Conservation (phyloP, 2,113 vertebrate species). For the Apus apus region DNA sequence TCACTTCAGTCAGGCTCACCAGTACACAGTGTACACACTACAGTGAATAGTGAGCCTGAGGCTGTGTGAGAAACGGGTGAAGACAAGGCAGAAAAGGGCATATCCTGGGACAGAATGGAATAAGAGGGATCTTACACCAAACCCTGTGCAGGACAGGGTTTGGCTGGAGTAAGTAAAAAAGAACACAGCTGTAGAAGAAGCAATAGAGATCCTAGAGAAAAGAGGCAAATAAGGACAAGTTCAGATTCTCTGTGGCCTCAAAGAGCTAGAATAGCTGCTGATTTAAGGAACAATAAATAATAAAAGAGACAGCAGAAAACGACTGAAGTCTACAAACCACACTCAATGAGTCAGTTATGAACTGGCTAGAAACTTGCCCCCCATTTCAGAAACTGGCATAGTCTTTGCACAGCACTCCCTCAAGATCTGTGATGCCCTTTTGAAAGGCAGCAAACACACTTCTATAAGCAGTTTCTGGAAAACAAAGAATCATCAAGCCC, state of each 20-base stretch:
- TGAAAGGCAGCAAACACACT: not conserved
- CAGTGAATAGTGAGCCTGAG: too few species aligned
- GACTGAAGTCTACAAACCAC: not conserved
- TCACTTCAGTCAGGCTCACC: not conserved
- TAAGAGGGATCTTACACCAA: not conserved
- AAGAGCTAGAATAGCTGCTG: not conserved
- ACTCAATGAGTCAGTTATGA: not conserved
- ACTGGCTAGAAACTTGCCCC: not conserved
- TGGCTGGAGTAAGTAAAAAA: not conserved
- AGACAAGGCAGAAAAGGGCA: not conserved
- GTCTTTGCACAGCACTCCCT: not conserved
- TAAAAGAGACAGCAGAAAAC: not conserved
- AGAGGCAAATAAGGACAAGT: not conserved
- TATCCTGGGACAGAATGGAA: not conserved
- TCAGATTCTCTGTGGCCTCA: not conserved
- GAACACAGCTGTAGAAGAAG: not conserved
- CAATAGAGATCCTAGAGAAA: not conserved
- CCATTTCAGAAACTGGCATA: not conserved
- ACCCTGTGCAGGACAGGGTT: not conserved
- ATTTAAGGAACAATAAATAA: not conserved
- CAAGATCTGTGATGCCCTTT: not conserved
- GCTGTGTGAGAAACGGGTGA: rapidly evolving
- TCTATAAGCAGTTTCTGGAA: too few species aligned
- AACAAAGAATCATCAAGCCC: too few species aligned
- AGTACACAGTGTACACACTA: not conserved